Evolutionary conservation across 2,797 vertebrate species (phyloP), one percentile per base, ranked within the genome.

Genomic region (Eupleurogrammus muticus): DNA sequence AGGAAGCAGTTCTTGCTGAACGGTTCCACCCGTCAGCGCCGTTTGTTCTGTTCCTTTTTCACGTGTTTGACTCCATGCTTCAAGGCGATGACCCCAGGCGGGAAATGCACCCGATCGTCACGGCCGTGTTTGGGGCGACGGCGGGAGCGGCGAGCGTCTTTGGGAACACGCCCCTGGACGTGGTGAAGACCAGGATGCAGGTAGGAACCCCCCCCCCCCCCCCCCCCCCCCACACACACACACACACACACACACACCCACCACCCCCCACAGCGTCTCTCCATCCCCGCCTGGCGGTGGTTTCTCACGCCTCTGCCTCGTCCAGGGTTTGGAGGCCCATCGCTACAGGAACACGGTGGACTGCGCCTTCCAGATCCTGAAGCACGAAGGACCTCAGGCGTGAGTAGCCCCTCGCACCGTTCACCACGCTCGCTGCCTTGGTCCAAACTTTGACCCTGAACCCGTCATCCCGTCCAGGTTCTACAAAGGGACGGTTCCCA

Each of bases 141-240:
- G 94, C 95, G 0, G 95, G 95, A 20, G 95, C 95, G 0, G 94
- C 93, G 17, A 96, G 95, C 16, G 95, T 96, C 58, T 96, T 96
- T 74, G 95, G 95, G 71, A 96, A 96, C 59, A 96, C 94, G 0
- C 95, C 95, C 20, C 79, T 96, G 12, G 95, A 96, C 71, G 95
- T 96, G 35, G 93, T 96, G 21, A 96, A 96, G 86, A 96, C 95
- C 13, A 91, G 95, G 80, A 96, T 96, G 95, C 95, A 96, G 95
- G 95, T 95, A 68, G 77, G 68, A 54, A 60, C 11, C 12, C 9
- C 7, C 12, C 1, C 13, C 10, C 24, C 1, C 46, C n/a, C n/a
- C n/a, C n/a, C n/a, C n/a, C n/a, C n/a, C n/a, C n/a, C n/a, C n/a
- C n/a, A n/a, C n/a, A n/a, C n/a, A n/a, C n/a, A n/a, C n/a, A n/a